Base-by-base conservation (phyloP, 2,888 invertebrate species). In the Drosophila villosipedis region DNA sequence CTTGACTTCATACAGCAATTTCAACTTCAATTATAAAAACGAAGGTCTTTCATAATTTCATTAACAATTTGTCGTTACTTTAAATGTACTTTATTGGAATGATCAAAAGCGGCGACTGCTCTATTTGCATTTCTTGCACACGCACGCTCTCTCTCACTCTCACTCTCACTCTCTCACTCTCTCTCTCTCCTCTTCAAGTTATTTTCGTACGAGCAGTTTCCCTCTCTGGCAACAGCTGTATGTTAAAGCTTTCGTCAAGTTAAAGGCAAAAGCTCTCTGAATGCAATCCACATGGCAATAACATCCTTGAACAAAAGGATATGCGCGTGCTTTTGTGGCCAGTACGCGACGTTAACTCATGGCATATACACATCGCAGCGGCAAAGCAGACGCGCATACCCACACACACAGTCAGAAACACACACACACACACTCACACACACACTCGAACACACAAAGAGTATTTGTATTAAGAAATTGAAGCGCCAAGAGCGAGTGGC, bases 271-370 rank as follows among this genome's bases (percentile, higher is more conserved):
- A 88, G 88, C 88, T 86, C 83, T 53, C 4, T 25, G n/a, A 76
- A 90, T 80, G 68, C 70, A 76, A 76, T 90, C 89, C 85, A 86
- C 90, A 80, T 76, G 68, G 61, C 76, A 78, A 66, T 63, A 80
- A 82, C 80, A 86, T 86, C 90, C 85, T 88, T 86, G 90, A 90
- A 76, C 83, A 78, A 82, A 80, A 66, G 78, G 76, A 83, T 75
- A 79, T 78, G 80, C 73, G 83, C 76, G 80, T 78, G 78, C 83
- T 75, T 84, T 89, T 72, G 52, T 55, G 53, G 62, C 83, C 81
- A 91, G 92, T 92, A 82, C 86, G 91, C 91, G 91, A 92, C 90
- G 82, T 86, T 77, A 72, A 89, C 82, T 89, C 91, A 88, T 78
- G 80, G 84, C 78, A 82, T 71, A 80, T 77, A 82, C 89, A 84